Conservation (phyloP, 2,888 invertebrate genomes). For the Cordilura impudica region DNA sequence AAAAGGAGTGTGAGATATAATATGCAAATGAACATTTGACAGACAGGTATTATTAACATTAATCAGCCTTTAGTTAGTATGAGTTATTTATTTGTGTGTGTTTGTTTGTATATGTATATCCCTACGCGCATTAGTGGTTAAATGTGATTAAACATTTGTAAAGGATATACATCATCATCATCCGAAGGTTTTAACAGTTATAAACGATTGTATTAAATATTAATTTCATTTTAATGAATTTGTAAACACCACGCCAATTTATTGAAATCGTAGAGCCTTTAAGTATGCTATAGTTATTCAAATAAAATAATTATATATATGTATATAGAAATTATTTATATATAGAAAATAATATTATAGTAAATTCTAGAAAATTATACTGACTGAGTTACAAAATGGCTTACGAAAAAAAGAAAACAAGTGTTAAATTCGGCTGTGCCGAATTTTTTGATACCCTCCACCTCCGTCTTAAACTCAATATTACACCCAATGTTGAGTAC, state of each 20-base stretch:
- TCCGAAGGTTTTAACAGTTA: background rate
- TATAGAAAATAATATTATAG: no score
- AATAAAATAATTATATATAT: no score
- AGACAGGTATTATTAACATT: constrained; percentile 43
- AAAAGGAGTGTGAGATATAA: background rate
- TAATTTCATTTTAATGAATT: background rate
- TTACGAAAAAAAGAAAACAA: no score
- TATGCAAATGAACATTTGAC: constrained; percentile 39
- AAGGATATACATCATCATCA: background rate
- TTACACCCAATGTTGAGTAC: no score
- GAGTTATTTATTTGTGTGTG: background rate
- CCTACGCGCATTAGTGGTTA: background rate
- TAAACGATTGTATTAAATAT: background rate
- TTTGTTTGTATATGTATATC: background rate
- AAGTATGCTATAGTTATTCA: background rate
- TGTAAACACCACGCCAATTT: background rate
- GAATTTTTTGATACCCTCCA: no score
- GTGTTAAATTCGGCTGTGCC: no score
- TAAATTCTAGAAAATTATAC: no score
- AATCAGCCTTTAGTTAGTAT: background rate
- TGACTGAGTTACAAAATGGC: no score
- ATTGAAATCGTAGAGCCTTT: background rate
- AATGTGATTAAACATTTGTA: background rate
- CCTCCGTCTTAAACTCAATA: no score
- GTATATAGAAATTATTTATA: no score